phyloP scores from a whole-genome alignment of 2,888 invertebrate genomes.

The Mythimna vitellina region DNA sequence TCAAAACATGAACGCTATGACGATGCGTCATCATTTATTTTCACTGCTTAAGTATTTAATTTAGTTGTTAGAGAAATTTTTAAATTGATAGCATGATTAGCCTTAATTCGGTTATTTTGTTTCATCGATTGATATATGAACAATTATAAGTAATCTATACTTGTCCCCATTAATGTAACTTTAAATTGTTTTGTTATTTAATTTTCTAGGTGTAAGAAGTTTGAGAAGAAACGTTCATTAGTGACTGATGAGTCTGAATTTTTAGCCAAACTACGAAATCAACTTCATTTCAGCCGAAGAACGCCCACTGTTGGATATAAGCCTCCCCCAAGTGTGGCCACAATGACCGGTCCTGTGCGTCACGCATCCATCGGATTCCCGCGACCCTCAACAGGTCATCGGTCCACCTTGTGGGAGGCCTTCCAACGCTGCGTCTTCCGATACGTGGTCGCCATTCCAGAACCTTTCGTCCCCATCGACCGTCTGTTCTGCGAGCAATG shows the following conservation, averaged over 20 bases:
- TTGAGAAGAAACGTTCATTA: background rate
- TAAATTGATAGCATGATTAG: conserved; percentile 16
- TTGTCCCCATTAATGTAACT: conserved; percentile 3
- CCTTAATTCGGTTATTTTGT: conserved; percentile 33
- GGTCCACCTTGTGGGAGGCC: too few relatives aligned
- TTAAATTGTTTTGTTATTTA: background rate
- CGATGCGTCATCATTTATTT: conserved; percentile 15
- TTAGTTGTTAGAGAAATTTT: conserved; percentile 3
- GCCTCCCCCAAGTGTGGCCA: too few relatives aligned
- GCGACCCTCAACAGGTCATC: too few relatives aligned
- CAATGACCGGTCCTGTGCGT: too few relatives aligned
- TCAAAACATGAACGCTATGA: background rate
- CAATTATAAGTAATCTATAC: conserved; percentile 9
- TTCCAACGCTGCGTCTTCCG: too few relatives aligned
- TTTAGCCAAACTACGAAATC: background rate
- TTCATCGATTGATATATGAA: conserved; percentile 8
- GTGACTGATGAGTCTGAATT: background rate
- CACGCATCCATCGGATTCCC: too few relatives aligned
- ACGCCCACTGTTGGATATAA: too few relatives aligned
- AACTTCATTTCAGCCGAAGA: too few relatives aligned
- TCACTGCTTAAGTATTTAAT: background rate
- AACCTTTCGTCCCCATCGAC: too few relatives aligned
- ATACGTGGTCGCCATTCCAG: too few relatives aligned
- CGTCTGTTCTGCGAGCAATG: too few relatives aligned
- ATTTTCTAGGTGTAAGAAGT: background rate